phyloP scores from a whole-genome alignment of 1,140 invertebrate genomes.

The Drosophila equinoxialis region DNA sequence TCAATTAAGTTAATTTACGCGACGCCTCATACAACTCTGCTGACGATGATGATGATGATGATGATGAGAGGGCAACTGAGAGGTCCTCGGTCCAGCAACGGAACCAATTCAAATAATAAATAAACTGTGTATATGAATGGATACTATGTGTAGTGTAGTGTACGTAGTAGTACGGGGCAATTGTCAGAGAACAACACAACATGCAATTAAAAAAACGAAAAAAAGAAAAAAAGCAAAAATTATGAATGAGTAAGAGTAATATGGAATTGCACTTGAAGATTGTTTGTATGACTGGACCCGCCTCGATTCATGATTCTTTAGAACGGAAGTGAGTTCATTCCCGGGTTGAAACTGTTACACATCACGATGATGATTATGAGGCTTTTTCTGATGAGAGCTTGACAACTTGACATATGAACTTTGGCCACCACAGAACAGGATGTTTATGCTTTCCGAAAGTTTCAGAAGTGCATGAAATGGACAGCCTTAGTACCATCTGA shows the following conservation, averaged over 20 bases:
- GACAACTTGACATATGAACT: constrained; percentile 51
- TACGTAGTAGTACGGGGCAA: constrained; percentile 42
- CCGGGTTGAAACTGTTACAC: constrained; percentile 43
- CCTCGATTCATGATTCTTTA: constrained; percentile 15
- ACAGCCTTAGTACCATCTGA: too few relatives aligned
- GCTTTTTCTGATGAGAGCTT: constrained; percentile 29
- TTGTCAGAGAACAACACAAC: constrained; percentile 36
- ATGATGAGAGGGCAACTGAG: constrained; percentile 13
- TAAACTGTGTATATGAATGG: constrained; percentile 66
- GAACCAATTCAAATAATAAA: constrained; percentile 61
- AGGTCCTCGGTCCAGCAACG: neutral
- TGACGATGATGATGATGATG: constrained; percentile 1
- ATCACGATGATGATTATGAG: neutral
- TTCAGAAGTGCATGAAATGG: too few relatives aligned
- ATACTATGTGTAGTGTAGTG: constrained; percentile 37
- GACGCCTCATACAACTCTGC: constrained; percentile 36
- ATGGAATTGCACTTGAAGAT: constrained; percentile 52
- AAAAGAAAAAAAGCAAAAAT: constrained; percentile 42
- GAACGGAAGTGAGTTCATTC: constrained; percentile 73
- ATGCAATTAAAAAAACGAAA: constrained; percentile 76
- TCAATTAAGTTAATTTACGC: constrained; percentile 83
- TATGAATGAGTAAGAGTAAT: constrained; percentile 71
- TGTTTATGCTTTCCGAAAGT: neutral
- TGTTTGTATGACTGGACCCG: constrained; percentile 35
- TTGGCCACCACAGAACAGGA: constrained; percentile 4